Evolutionary conservation across 1,140 invertebrate genomes (phyloP).

Genomic region (Condylostylus longicornis): DNA sequence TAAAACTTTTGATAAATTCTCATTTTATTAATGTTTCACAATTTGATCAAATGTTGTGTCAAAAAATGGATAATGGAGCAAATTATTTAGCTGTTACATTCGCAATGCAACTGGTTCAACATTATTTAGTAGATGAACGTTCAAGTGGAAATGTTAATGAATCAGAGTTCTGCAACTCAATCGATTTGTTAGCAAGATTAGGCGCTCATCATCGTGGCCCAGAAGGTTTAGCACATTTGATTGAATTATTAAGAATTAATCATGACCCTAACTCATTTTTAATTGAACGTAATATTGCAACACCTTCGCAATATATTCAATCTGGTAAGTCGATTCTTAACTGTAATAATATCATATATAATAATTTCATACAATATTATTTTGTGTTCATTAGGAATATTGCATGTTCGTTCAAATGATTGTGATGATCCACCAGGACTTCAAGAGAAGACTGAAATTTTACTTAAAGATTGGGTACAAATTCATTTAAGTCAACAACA

Average conservation of each 20-base stretch:
- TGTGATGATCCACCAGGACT: constrained; percentile 88
- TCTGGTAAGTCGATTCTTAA: constrained; percentile 73
- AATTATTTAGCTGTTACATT: constrained; percentile 74
- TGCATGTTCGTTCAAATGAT: constrained; percentile 42
- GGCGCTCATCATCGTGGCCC: constrained; percentile 57
- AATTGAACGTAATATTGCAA: constrained; percentile 52
- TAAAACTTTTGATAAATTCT: constrained; percentile 71
- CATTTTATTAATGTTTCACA: constrained; percentile 50
- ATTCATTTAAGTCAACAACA: constrained; percentile 52
- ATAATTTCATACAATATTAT: neutral
- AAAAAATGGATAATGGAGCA: constrained; percentile 73
- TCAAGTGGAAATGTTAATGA: constrained; percentile 62
- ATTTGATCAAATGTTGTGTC: constrained; percentile 73
- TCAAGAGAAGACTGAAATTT: constrained; percentile 86
- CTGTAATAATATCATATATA: constrained; percentile 34
- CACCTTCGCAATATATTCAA: constrained; percentile 80
- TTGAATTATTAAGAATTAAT: constrained; percentile 59
- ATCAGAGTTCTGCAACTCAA: constrained; percentile 68
- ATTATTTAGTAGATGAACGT: constrained; percentile 76
- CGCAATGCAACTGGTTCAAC: constrained; percentile 79
- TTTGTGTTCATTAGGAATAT: neutral
- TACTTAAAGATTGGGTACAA: constrained; percentile 88
- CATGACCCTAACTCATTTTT: constrained; percentile 49
- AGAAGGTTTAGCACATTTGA: constrained; percentile 59
- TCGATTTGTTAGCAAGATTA: constrained; percentile 64